phyloP scores from a whole-genome alignment of 2,888 invertebrate genomes.

The Lymantria monacha region DNA sequence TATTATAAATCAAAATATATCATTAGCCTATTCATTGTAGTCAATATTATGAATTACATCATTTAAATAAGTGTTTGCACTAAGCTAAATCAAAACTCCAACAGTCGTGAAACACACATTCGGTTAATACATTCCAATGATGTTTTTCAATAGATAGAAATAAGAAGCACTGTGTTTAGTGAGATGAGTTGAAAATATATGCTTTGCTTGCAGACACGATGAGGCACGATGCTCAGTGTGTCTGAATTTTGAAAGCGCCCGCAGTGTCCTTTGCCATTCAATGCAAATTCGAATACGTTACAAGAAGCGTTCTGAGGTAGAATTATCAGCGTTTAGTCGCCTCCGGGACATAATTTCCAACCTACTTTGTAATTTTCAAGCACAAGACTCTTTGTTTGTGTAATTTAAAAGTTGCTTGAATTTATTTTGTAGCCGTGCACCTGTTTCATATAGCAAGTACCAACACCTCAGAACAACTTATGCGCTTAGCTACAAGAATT shows the following conservation, averaged over 20 bases:
- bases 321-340: constrained; percentile 81
- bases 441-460: constrained; percentile 22
- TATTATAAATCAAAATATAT: constrained; percentile 24
- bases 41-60: constrained; percentile 34
- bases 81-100: constrained; percentile 33
- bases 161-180: constrained; percentile 30
- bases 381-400: constrained; percentile 46
- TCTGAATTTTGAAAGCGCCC: constrained; percentile 56
- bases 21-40: constrained; percentile 17
- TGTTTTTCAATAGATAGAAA: constrained; percentile 27
- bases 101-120: constrained; percentile 34
- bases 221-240: constrained; percentile 43
- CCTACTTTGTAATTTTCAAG: constrained; percentile 63
- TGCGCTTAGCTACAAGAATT: constrained; percentile 20
- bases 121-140: constrained; percentile 28
- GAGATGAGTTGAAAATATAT: constrained; percentile 18
- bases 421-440: constrained; percentile 25
- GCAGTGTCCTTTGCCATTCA: constrained; percentile 74
- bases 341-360: constrained; percentile 72
- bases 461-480: constrained; percentile 9
- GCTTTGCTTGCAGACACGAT: constrained; percentile 18
- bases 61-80: constrained; percentile 26
- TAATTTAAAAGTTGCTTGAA: constrained; percentile 29
- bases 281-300: constrained; percentile 76
- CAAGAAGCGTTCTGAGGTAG: constrained; percentile 72